Evolutionary conservation across 1,140 invertebrate genomes (phyloP).

Genomic region (Aporrectodea caliginosa): DNA sequence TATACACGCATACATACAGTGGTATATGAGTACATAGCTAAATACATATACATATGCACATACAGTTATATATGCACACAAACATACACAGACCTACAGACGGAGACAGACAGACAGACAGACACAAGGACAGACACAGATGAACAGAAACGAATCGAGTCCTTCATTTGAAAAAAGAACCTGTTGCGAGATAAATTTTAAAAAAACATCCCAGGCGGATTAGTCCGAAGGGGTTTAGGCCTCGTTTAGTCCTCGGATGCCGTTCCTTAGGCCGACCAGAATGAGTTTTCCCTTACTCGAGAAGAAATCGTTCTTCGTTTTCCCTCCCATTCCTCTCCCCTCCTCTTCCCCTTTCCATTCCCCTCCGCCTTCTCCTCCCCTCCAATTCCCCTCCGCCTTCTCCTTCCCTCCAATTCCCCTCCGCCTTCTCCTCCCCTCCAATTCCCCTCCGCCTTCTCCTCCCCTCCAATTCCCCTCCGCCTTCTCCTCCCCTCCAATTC

Average conservation of each 20-base stretch:
- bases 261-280: neutral
- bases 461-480: no score
- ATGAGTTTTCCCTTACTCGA: neutral
- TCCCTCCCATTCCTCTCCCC: neutral
- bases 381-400: neutral
- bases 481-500: no score
- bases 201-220: neutral
- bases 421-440: neutral
- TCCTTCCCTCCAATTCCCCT: neutral
- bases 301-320: no score
- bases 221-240: neutral
- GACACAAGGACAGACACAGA: neutral
- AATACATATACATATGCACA: no score
- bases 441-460: neutral
- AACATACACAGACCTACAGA: neutral
- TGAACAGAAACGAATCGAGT: neutral
- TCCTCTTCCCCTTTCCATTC: neutral
- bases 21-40: no score
- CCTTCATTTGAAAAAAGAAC: neutral
- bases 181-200: neutral
- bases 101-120: neutral
- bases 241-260: neutral
- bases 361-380: neutral
- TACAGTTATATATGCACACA: neutral
- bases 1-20: neutral